Base-by-base conservation (phyloP, 1,140 invertebrate species). In the Oscheius sp. region DNA sequence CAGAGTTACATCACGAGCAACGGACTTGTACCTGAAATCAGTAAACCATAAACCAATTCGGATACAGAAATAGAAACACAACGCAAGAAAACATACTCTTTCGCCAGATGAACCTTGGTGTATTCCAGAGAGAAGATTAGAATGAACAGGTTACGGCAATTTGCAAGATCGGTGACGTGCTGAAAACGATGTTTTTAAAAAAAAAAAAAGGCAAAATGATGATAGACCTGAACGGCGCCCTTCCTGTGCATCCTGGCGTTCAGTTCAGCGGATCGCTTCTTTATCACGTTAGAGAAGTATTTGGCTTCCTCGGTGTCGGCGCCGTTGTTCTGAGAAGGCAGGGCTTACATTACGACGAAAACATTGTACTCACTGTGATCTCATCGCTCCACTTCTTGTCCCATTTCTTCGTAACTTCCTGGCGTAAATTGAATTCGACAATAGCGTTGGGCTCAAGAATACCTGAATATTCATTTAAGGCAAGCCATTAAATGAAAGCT, bases 401-500 rank as follows among this genome's bases (percentile, higher is more conserved):
- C 52, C 81, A 63, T n/a, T 87, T 32, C 45, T 83, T 70, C 15
- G 76, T 77, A 73, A 79, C 66, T 13, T 78, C 92, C 75, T 90
- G 88, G 74, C 94, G 90, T 87, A 91, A 99, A 86, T 98, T 97
- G 68, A 99, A 97, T 87, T 98, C 95, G 0, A 99, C 95, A 70
- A 94, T 95, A 20, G 94, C 96, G 85, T 95, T 93, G 0, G 96
- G 90, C 86, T 99, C 96, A 10, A 99, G 84, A 0, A 99, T 92
- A 59, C n/a, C n/a, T n/a, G n/a, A n/a, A n/a, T n/a, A n/a, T n/a
- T n/a, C n/a, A n/a, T n/a, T n/a, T n/a, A n/a, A n/a, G n/a, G n/a
- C n/a, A n/a, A n/a, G n/a, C n/a, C n/a, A n/a, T n/a, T n/a, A n/a
- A n/a, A n/a, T n/a, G n/a, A n/a, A n/a, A n/a, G n/a, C n/a, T n/a